A percentile compares a stretch with the other conserved stretches of the same genome.
Conservation (phyloP, 2,797 vertebrate genomes). For the Sebastes minor region DNA sequence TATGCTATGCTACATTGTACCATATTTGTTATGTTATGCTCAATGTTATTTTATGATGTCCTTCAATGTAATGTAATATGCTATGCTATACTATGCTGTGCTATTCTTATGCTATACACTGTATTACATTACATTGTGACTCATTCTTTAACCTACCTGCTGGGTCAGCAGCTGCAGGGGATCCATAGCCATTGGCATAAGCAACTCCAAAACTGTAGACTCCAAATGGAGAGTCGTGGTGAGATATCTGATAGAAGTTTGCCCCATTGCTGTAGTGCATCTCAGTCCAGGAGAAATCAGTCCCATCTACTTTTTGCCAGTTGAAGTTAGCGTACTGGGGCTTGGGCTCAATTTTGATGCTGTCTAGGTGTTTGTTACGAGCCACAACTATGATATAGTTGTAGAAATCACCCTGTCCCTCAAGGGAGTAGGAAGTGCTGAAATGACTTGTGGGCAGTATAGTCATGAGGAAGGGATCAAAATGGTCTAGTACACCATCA, state of each 20-base stretch:
- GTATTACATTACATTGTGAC: background rate
- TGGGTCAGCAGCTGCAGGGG: slow-evolving; percentile 53
- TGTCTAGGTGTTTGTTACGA: background rate
- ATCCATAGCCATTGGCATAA: slow-evolving; percentile 60
- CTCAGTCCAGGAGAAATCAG: slow-evolving; percentile 72
- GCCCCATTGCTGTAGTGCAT: slow-evolving; percentile 37
- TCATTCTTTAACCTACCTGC: slow-evolving; percentile 5
- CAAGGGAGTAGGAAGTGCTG: slow-evolving; percentile 67
- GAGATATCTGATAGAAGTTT: slow-evolving; percentile 25
- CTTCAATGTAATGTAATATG: background rate
- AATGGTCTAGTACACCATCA: rapidly evolving
- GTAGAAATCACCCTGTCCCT: slow-evolving; percentile 34
- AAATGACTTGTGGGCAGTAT: slow-evolving; percentile 65
- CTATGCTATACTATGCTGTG: background rate
- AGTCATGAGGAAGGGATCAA: slow-evolving; percentile 72
- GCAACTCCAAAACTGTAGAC: slow-evolving; percentile 69
- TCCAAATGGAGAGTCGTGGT: slow-evolving; percentile 53
- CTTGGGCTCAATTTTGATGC: slow-evolving; percentile 58
- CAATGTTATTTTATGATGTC: too few species aligned
- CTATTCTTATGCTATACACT: background rate
- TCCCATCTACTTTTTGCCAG: slow-evolving; percentile 64
- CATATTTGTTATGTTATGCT: too few species aligned
- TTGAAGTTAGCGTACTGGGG: background rate
- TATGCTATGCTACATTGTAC: too few species aligned
- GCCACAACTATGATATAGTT: slow-evolving; percentile 66